These are phyloP conservation scores for Drosophila mimetica DNA, from an alignment of 2,888 invertebrate genomes.

Conservation along the genomic window DNA sequence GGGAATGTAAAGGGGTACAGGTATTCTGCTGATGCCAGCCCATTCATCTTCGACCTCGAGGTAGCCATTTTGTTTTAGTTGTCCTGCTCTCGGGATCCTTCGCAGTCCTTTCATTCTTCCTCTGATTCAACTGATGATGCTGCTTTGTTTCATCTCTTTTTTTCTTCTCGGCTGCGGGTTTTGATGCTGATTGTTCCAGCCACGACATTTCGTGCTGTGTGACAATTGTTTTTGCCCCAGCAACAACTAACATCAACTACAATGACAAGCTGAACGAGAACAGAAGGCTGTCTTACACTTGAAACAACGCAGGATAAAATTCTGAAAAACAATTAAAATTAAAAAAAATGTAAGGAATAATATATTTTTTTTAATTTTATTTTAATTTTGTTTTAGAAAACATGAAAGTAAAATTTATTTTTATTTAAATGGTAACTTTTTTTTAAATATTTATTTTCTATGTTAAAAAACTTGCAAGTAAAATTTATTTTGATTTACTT, in stretches of 20 bases:
- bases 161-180: constrained; percentile 32
- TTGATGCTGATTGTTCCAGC: constrained; percentile 53
- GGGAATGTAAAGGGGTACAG: constrained; percentile 1
- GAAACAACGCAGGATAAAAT: neutral
- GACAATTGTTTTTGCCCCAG: constrained; percentile 60
- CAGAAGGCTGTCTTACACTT: constrained; percentile 9
- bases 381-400: too few relatives aligned
- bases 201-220: constrained; percentile 60
- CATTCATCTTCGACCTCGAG: constrained; percentile 61
- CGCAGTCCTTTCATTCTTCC: neutral
- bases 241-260: constrained; percentile 35
- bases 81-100: constrained; percentile 21
- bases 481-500: too few relatives aligned
- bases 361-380: too few relatives aligned
- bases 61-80: constrained; percentile 64
- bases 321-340: neutral
- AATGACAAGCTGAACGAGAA: constrained; percentile 21
- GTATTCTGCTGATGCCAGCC: constrained; percentile 20
- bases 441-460: too few relatives aligned
- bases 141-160: constrained; percentile 30
- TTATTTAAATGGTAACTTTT: too few relatives aligned
- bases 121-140: constrained; percentile 4
- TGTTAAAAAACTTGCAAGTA: too few relatives aligned
- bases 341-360: too few relatives aligned
- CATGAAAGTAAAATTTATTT: too few relatives aligned